Percentiles rank a stretch among this genome's conserved stretches.
Evolutionary conservation across 2,797 vertebrate genomes (phyloP).

Genomic region (Prionace glauca): DNA sequence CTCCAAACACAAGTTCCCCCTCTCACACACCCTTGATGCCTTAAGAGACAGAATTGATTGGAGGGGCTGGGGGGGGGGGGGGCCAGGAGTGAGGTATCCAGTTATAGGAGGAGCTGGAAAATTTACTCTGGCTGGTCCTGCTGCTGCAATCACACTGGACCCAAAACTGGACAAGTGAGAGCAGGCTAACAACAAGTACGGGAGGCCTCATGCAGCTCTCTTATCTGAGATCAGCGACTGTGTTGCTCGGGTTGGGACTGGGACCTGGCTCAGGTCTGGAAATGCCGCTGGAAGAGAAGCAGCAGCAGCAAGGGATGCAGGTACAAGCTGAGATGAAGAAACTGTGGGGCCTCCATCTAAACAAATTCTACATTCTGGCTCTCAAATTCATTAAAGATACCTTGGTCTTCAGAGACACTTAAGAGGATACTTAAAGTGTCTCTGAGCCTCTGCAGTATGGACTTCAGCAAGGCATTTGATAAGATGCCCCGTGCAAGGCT

Average conservation of each 20-base stretch:
- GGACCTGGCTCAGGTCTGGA: background rate
- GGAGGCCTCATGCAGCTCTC: background rate
- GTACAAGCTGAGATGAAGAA: background rate
- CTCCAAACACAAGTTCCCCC: background rate
- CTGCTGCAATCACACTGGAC: background rate
- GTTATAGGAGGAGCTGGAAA: no score
- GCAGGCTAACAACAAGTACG: background rate
- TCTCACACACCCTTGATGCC: no score
- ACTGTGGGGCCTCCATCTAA: background rate
- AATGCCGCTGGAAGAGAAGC: background rate
- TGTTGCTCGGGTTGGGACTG: background rate
- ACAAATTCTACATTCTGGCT: background rate
- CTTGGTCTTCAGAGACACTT: background rate
- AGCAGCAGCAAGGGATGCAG: background rate
- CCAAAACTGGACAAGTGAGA: background rate
- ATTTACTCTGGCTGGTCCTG: background rate
- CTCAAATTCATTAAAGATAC: background rate
- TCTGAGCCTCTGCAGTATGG: background rate
- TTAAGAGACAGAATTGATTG: background rate
- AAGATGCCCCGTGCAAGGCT: no score
- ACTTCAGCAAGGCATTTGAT: no score
- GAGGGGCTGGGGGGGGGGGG: no score
- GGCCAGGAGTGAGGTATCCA: no score
- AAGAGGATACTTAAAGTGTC: background rate
- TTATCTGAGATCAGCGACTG: background rate